Percentiles rank a stretch among this genome's conserved stretches.
Conservation (phyloP, 2,888 invertebrate species). For the Sylvicola fuscatus region DNA sequence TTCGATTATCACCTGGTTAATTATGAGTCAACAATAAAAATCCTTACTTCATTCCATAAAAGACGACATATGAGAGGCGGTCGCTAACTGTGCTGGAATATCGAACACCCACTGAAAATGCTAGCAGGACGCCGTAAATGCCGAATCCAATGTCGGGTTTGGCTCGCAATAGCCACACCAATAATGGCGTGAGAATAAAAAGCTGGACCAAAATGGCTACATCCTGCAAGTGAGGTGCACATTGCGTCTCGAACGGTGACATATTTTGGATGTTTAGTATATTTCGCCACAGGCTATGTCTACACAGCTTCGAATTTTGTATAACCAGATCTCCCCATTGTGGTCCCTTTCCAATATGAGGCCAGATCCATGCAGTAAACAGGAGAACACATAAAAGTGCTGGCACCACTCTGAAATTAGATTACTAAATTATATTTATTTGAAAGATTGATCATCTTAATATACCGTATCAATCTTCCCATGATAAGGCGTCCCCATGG, state of each 20-base stretch:
- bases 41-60: conserved; percentile 46
- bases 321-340: conserved; percentile 37
- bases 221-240: conserved; percentile 51
- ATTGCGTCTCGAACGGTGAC: conserved; percentile 41
- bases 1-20: too few species aligned
- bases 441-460: neutral
- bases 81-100: conserved; percentile 37
- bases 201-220: conserved; percentile 47
- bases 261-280: conserved; percentile 39
- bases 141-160: conserved; percentile 32
- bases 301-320: conserved; percentile 36
- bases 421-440: neutral
- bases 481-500: conserved; percentile 34
- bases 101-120: conserved; percentile 38
- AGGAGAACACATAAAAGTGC: conserved; percentile 33
- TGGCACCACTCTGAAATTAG: conserved; percentile 31
- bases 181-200: conserved; percentile 33
- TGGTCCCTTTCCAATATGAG: conserved; percentile 34
- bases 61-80: conserved; percentile 39
- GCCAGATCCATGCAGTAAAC: conserved; percentile 40
- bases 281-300: conserved; percentile 38
- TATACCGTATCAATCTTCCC: conserved; percentile 38
- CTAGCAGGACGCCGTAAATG: conserved; percentile 32
- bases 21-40: conserved; percentile 3
- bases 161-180: conserved; percentile 37